Base-by-base conservation (phyloP, 2,888 invertebrate species). In the Netelia inedita region DNA sequence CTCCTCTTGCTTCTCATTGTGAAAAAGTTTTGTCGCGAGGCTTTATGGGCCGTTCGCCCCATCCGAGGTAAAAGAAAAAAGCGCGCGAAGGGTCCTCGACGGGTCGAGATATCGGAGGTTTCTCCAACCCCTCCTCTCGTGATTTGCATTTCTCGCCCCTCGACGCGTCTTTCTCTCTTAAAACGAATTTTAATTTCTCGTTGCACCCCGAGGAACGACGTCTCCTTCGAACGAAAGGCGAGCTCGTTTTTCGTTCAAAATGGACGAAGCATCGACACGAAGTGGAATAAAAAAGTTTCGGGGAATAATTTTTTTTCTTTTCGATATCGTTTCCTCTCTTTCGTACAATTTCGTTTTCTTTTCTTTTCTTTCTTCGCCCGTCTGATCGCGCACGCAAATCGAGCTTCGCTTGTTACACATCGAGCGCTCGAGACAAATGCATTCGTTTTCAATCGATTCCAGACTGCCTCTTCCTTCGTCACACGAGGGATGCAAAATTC, bases 181-280 rank as follows among this genome's bases (percentile, higher is more conserved):
- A 76, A 83, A 76, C 72, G 72, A 75, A 83, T 86, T 85, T 85
- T 83, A 83, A 80, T 83, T 85, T 85, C 43, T 53, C 78, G 69
- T 59, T 78, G 76, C 57, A 53, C 61, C 16, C 46, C 57, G 41
- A 74, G 21, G 41, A n/a, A 41, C 9, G 16, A 35, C 35, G 9
- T 41, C 8, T 65, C 3, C 14, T 41, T 65, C 65, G 1, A 21
- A 57, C 5, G n/a, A 9, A 57, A 16, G 8, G 55, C 14, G 14
- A 11, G 14, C 3, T 16, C 55, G 19, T 6, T n/a, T 9, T 16
- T 57, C n/a, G 14, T 46, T 14, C 10, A 3, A 19, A 57, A 16
- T 9, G 9, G 16, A 57, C 1, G 19, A 57, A 57, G 9, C 3
- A 57, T 57, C 16, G 6, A 55, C n/a, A n/a, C n/a, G 16, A 21